Evolutionary conservation across 2,797 vertebrate genomes (phyloP), one percentile per base, ranked within the genome.

Genomic region (Lepus oiostolus): DNA sequence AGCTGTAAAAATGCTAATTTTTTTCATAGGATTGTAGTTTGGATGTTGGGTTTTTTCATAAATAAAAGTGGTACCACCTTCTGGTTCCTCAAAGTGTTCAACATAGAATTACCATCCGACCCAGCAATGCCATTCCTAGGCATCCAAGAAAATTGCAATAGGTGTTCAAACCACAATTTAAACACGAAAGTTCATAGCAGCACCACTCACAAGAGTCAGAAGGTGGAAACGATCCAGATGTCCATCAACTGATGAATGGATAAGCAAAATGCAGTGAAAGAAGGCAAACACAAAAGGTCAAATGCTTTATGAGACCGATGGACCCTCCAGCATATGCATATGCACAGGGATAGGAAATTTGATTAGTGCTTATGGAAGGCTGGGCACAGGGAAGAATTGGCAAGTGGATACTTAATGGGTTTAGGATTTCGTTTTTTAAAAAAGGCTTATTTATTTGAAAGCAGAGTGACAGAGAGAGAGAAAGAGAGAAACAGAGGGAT

Each of bases 71-170:
- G n/a, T 71, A 30, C n/a, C 60, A 72, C 54, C 84, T 4, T 63
- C 38, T 95, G 32, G 74, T 86, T 92, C n/a, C 74, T 72, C 70
- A 72, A 5, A 80, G 80, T 89, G 26, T 89, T 85, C 62, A 95
- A 60, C 58, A 91, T 24, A 75, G 47, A 72, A 50, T 35, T 85
- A 28, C 22, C 60, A 38, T 63, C 82, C 42, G 83, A 63, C 38
- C 12, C 38, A 77, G 54, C 38, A 70, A 68, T 16, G 81, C 58
- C 42, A 35, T 22, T 87, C n/a, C n/a, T 89, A 63, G 58, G 19
- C 67, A 54, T 22, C 63, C 47, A 77, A 47, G 38, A 83, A 50
- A 89, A 90, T 7, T 65, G 32, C 80, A 81, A 68, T 42, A 60
- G 42, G 13, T 30, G 22, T 74, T 72, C 60, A 85, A 50, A 87